phyloP scores from a whole-genome alignment of 1,140 invertebrate species.

The Trichonephila clavata region DNA sequence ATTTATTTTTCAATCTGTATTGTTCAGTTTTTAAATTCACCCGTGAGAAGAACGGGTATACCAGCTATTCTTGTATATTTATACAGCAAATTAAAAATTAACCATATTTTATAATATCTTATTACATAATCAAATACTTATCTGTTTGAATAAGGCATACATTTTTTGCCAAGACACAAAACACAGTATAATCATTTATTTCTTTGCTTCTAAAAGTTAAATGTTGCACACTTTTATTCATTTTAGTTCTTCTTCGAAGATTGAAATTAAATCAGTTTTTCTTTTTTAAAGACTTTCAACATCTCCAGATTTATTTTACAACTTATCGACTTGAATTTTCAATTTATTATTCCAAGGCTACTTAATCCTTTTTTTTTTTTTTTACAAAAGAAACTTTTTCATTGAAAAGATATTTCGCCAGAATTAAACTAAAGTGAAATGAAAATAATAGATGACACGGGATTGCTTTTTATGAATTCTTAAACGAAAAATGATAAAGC shows the following conservation, averaged over 20 bases:
- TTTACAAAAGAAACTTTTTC: too few species aligned
- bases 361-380: not conserved
- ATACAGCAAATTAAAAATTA: too few species aligned
- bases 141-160: too few species aligned
- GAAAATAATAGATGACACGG: not conserved
- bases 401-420: not conserved
- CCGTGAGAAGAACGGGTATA: too few species aligned
- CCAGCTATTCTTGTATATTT: too few species aligned
- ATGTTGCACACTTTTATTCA: not conserved
- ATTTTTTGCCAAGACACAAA: not conserved
- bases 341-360: not conserved
- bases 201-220: not conserved
- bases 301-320: not conserved
- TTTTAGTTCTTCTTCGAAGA: not conserved
- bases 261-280: not conserved
- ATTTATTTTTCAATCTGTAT: too few species aligned
- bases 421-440: not conserved
- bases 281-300: not conserved
- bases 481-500: conserved; percentile 15
- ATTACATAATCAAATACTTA: too few species aligned
- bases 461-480: not conserved
- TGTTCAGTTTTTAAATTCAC: too few species aligned
- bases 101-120: too few species aligned
- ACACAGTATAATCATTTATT: not conserved
- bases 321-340: conserved; percentile 9